Percentiles rank a stretch among this genome's conserved stretches.
These are phyloP conservation scores for cattle (Bos taurus) DNA, from an alignment of 2,113 vertebrate species.

Conservation along the genomic window ARS-UCD2.0 NC_037343.1:35829501-35830000, in stretches of 20 bases:
- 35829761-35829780: not conserved
- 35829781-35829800: rapidly evolving
- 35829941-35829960: not conserved
- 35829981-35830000: not conserved
- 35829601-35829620: not conserved
- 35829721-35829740: not conserved
- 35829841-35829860: not conserved
- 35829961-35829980: not conserved
- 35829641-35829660: not conserved
- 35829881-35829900: not conserved
- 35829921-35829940: not conserved
- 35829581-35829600: not conserved
- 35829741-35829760: not conserved
- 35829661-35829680: not conserved
- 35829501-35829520: not conserved
- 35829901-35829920: not conserved
- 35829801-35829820: not conserved
- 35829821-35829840: not conserved
- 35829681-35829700: not conserved
- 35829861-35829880: not conserved
- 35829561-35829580: not conserved
- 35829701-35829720: not conserved
- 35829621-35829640: not conserved
- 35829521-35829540: not conserved
- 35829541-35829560: not conserved